These are phyloP conservation scores for Neomorphus geoffroyi DNA, from an alignment of 2,797 vertebrate species.

Conservation along the genomic window DNA sequence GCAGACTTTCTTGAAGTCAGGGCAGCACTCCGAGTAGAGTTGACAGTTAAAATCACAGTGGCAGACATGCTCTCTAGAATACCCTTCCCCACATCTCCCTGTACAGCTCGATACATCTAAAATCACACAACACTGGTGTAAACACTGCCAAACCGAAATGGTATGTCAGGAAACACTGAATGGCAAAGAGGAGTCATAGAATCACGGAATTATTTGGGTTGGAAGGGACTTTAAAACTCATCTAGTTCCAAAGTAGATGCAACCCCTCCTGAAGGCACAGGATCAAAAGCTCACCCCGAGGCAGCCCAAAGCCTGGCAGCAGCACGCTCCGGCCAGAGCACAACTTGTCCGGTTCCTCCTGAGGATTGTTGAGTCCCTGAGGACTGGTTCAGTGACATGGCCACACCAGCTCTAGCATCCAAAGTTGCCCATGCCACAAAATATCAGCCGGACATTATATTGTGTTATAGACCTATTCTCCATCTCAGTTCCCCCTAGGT, in stretches of 20 bases:
- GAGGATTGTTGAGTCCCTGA: neutral
- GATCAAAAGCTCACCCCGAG: neutral
- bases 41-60: conserved; percentile 93
- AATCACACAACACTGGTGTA: conserved; percentile 75
- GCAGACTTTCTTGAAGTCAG: conserved; percentile 86
- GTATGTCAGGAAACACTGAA: neutral
- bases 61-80: conserved; percentile 85
- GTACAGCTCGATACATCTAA: conserved; percentile 86
- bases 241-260: neutral
- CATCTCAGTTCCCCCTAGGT: neutral
- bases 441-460: neutral
- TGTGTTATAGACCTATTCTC: neutral
- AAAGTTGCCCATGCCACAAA: neutral
- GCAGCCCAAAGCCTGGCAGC: neutral
- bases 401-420: neutral
- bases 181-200: no score
- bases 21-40: conserved; percentile 90
- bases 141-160: conserved; percentile 30
- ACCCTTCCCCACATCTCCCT: conserved; percentile 88
- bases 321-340: neutral
- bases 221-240: no score
- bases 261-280: neutral
- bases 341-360: neutral
- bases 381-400: neutral
- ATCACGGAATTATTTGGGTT: no score